Percentiles rank a stretch among this genome's conserved stretches.
Evolutionary conservation across 1,140 invertebrate genomes (phyloP).

Genomic region (Meteorus sp.): DNA sequence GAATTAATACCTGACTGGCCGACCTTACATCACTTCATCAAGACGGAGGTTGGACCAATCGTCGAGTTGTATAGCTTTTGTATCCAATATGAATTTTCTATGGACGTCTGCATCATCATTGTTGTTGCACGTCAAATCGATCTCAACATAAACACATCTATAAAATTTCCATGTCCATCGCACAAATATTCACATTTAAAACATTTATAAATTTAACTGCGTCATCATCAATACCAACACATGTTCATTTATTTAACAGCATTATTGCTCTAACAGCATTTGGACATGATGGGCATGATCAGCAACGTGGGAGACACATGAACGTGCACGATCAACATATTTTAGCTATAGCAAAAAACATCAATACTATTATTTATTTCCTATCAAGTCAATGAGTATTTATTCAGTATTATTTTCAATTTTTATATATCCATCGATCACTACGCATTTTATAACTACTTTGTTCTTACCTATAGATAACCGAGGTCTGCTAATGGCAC

Average conservation of each 20-base stretch:
- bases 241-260: too few relatives aligned
- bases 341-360: neutral
- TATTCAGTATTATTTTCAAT: too few relatives aligned
- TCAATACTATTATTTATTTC: neutral
- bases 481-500: too few relatives aligned
- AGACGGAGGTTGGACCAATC: constrained; percentile 71
- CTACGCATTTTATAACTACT: too few relatives aligned
- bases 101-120: constrained; percentile 14
- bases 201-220: too few relatives aligned
- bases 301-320: constrained; percentile 3
- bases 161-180: too few relatives aligned
- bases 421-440: too few relatives aligned
- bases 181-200: too few relatives aligned
- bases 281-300: constrained; percentile 24
- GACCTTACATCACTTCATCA: constrained; percentile 82
- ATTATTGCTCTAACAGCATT: constrained; percentile 35
- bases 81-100: neutral
- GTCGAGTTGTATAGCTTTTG: constrained; percentile 26
- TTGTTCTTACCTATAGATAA: too few relatives aligned
- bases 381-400: neutral
- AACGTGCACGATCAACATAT: constrained; percentile 21
- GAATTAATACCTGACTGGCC: constrained; percentile 97
- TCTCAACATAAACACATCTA: too few relatives aligned
- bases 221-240: too few relatives aligned
- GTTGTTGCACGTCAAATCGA: constrained; percentile 23